Base-by-base conservation (phyloP, 2,113 vertebrate genomes). In the Propithecus coquereli region DNA sequence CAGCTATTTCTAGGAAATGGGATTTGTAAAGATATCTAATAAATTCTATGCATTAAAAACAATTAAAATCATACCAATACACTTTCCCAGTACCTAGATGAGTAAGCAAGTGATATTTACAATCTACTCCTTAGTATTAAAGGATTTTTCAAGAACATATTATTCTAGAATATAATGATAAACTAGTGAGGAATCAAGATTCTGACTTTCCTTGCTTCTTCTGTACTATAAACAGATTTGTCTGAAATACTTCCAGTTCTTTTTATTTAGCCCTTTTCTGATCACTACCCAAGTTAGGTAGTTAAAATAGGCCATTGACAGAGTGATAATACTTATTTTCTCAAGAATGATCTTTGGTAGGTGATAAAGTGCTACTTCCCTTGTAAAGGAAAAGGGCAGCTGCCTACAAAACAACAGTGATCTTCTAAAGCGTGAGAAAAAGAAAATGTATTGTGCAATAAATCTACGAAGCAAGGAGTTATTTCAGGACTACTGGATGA, bases 371-470 rank as follows among this genome's bases (percentile, higher is more conserved):
- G 63, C 59, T 91, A 90, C 63, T 84, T 94, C 57, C 43, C 94
- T 98, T 98, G 76, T 86, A 96, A 97, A 98, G 68, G 25, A 40
- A 98, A 98, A 98, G 87, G 93, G 94, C 96, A 97, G 90, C 77
- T 92, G 82, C 89, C 95, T 98, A 95, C 65, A 92, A 98, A 95
- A 97, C 76, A 97, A 86, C 90, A 87, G 5, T 77, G 87, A 98
- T 97, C 88, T 98, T 77, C 95, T 94, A 87, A 97, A 65, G 90
- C 97, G 95, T 94, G 87, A 97, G 90, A 66, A 97, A 97, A 94
- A 96, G 88, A 97, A 98, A 97, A 96, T 90, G 52, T 81, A 87
- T 95, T 96, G 68, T 97, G 47, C 50, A 92, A 87, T n/a, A 63
- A 97, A 88, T n/a, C 50, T 97, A 97, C 68, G 74, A 96, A 98